A percentile compares a stretch with the other conserved stretches of the same genome.
Conservation (phyloP, 1,140 invertebrate genomes). For the Lucilia sericata region DNA sequence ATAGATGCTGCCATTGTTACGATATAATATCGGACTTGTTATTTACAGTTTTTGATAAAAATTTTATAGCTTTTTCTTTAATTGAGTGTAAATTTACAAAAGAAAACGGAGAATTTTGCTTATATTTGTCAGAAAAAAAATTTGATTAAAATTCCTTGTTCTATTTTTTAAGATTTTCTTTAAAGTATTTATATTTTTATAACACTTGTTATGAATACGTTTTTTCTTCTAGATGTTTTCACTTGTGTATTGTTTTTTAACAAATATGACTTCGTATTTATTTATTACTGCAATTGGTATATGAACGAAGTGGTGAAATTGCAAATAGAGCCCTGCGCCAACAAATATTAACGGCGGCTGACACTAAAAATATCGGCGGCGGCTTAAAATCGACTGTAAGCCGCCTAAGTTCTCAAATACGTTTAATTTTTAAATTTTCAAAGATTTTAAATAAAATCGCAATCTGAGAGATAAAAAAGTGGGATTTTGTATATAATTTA, state of each 20-base stretch:
- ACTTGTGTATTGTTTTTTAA: neutral
- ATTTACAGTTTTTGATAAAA: neutral
- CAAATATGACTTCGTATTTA: neutral
- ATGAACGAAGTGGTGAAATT: neutral
- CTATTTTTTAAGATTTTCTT: neutral
- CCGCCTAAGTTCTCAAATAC: too few species aligned
- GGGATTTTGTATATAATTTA: too few species aligned
- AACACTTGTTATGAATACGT: neutral
- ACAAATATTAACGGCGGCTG: too few species aligned
- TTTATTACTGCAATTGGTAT: neutral
- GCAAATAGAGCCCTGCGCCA: too few species aligned
- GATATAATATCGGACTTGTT: neutral
- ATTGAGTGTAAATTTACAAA: too few species aligned
- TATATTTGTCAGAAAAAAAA: neutral
- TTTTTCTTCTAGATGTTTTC: conserved; percentile 21
- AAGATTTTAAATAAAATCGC: too few species aligned
- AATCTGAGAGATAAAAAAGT: too few species aligned
- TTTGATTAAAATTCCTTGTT: neutral
- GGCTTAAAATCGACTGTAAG: too few species aligned
- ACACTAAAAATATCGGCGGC: too few species aligned
- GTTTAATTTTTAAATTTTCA: too few species aligned
- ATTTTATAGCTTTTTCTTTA: neutral
- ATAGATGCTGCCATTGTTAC: conserved; percentile 47
- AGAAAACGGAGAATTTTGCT: neutral
- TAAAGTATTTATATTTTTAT: neutral